Conservation (phyloP, 2,113 vertebrate genomes). For the Pleuronectes platessa region DNA sequence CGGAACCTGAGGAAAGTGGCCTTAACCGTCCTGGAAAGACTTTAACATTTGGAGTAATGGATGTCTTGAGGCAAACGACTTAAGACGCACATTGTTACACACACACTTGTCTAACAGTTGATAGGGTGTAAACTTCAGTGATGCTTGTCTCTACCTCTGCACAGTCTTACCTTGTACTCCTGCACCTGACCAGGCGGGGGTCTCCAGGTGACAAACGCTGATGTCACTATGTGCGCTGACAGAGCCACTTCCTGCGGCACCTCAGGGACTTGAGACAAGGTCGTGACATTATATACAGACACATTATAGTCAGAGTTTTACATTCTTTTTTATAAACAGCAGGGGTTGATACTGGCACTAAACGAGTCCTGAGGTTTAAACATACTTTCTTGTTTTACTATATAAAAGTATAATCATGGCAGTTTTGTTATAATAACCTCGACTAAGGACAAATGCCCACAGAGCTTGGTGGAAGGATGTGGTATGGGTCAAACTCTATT, state of each 20-base stretch:
- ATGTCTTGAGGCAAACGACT: not conserved
- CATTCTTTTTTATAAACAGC: not conserved
- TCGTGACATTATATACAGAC: constrained; percentile 15
- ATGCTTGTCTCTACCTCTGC: not conserved
- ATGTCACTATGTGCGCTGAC: constrained; percentile 81
- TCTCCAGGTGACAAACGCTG: constrained; percentile 86
- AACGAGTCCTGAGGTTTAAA: too few relatives aligned
- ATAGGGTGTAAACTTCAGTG: not conserved
- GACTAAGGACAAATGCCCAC: too few relatives aligned
- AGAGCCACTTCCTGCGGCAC: constrained; percentile 82
- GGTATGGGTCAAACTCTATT: too few relatives aligned
- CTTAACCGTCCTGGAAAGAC: constrained; percentile 67
- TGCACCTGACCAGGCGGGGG: constrained; percentile 82
- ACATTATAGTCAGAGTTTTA: not conserved
- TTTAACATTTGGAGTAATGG: not conserved
- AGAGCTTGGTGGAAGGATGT: too few relatives aligned
- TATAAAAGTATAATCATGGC: too few relatives aligned
- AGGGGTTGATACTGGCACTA: too few relatives aligned
- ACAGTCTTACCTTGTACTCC: constrained; percentile 83
- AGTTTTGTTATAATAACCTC: too few relatives aligned
- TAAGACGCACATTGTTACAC: not conserved
- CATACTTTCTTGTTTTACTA: too few relatives aligned
- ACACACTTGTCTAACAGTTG: not conserved
- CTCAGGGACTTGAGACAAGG: constrained; percentile 82
- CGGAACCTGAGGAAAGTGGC: constrained; percentile 40